Conservation (phyloP, 2,797 vertebrate genomes). For the Sebastes kiyomatsui region DNA sequence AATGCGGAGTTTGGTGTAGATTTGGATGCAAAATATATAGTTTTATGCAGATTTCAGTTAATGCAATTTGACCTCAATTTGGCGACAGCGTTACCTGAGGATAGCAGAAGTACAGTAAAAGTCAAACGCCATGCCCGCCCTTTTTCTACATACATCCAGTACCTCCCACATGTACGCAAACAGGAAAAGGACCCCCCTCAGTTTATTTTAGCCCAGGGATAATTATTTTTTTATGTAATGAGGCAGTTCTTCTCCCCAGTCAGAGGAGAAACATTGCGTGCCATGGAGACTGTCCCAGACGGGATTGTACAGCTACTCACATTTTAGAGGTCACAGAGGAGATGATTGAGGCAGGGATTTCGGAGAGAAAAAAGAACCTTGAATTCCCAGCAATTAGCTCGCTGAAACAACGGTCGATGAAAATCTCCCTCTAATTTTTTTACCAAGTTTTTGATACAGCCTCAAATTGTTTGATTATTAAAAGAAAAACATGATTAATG, state of each 20-base stretch:
- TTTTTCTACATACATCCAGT: constrained; percentile 26
- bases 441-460: constrained; percentile 86
- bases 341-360: not conserved
- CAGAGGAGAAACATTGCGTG: constrained; percentile 32
- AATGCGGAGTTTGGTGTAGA: not conserved
- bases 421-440: constrained; percentile 69
- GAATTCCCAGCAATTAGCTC: constrained; percentile 45
- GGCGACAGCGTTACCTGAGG: not conserved
- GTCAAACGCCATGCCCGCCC: constrained; percentile 43
- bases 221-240: constrained; percentile 83
- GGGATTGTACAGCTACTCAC: constrained; percentile 55
- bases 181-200: constrained; percentile 42
- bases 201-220: constrained; percentile 78
- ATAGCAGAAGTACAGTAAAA: constrained; percentile 12
- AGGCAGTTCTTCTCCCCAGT: constrained; percentile 73
- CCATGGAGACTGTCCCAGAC: constrained; percentile 49
- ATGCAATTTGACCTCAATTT: not conserved
- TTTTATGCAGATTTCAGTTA: not conserved
- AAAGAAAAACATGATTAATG: constrained; percentile 76
- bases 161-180: constrained; percentile 29
- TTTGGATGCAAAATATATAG: not conserved
- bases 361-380: not conserved
- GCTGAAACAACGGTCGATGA: constrained; percentile 37
- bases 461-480: constrained; percentile 91
- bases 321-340: constrained; percentile 25